A percentile compares a stretch with the other conserved stretches of the same genome.
Conservation (phyloP, 35 echinoderm and acorn worm species). For the Patiria miniata region DNA sequence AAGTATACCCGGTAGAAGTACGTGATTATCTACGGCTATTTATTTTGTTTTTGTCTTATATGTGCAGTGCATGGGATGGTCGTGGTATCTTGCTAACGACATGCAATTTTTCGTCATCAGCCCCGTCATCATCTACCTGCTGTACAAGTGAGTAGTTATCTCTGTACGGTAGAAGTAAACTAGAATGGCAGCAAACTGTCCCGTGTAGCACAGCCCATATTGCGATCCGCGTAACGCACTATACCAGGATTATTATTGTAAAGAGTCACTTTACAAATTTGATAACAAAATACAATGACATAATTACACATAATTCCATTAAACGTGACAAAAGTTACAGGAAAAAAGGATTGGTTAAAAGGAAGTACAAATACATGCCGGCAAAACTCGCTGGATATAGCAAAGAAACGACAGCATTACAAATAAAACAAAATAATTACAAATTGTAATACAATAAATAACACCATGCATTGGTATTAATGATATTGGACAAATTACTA, state of each 20-base stretch:
- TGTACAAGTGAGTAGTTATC: constrained; percentile 52
- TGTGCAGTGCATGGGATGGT: constrained; percentile 37
- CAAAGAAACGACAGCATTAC: no score
- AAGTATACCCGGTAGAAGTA: not conserved
- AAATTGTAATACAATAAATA: no score
- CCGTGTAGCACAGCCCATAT: not conserved
- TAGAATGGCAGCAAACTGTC: not conserved
- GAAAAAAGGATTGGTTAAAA: no score
- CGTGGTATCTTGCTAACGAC: constrained; percentile 61
- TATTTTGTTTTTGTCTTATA: not conserved
- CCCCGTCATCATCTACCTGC: constrained; percentile 33
- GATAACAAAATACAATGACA: not conserved
- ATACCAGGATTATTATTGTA: not conserved
- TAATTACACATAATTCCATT: not conserved
- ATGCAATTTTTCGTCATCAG: constrained; percentile 65
- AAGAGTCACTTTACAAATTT: not conserved
- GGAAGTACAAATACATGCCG: no score
- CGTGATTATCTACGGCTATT: not conserved
- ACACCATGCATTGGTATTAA: no score
- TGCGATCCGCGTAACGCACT: not conserved
- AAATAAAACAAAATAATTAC: no score
- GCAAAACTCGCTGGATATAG: no score
- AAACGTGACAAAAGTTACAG: not conserved
- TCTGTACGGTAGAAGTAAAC: no score
- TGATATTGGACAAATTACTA: no score